Base-by-base conservation (phyloP, 2,113 vertebrate genomes). In the Siniperca knerii region DNA sequence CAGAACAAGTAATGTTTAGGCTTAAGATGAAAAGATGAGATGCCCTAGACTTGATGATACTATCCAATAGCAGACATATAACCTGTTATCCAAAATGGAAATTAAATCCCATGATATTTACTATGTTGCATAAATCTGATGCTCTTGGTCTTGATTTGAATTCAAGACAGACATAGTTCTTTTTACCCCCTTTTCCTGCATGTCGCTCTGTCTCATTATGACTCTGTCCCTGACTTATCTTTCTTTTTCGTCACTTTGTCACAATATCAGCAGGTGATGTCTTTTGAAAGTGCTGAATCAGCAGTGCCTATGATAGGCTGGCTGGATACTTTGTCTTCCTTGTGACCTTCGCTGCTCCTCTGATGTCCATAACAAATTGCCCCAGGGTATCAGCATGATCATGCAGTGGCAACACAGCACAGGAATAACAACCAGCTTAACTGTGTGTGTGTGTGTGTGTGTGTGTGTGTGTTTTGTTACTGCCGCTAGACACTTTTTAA, bases 351-450 rank as follows among this genome's bases (percentile, higher is more conserved):
- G 58, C 79, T 35, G 66, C 70, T 91, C 80, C 77, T 90, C 79
- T 91, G 80, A 85, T 92, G 85, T 92, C 87, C 90, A 86, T 89
- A 91, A 93, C 85, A 90, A 93, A 94, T 88, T 83, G 88, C 89
- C 69, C 71, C 23, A 55, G 81, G 91, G 91, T 89, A 84, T 92
- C 82, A 70, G 75, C 61, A 67, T 88, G 90, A 92, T 86, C 89
- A 88, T 74, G 79, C 81, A 42, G 65, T 84, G 75, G 77, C 92
- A 92, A 75, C 69, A 81, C 89, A 69, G 75, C 44, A 21, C 74
- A 75, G 65, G 89, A 90, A 89, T 90, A 79, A 77, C 83, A 84
- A 86, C 64, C 78, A 84, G 79, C 25, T 23, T 70, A n/a, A 29
- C 29, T 29, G 29, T 29, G 29, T 29, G 29, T 29, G 29, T 29